These are phyloP conservation scores for Pluvialis apricaria DNA, from an alignment of 2,113 vertebrate species.

Conservation along the genomic window DNA sequence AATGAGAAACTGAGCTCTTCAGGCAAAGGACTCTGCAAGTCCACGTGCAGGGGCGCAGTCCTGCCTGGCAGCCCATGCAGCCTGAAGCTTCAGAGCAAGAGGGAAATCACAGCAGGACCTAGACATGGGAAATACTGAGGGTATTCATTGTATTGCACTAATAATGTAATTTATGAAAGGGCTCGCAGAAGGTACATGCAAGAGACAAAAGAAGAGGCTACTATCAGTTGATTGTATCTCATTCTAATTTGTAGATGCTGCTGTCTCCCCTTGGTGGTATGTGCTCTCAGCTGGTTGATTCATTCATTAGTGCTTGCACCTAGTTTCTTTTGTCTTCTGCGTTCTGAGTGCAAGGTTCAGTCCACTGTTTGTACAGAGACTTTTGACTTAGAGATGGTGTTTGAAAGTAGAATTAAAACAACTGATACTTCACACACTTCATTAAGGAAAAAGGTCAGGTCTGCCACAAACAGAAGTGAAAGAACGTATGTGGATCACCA, in stretches of 20 bases:
- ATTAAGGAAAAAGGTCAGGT: background rate
- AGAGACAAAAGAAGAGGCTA: background rate
- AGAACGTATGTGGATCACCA: background rate
- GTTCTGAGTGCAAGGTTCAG: background rate
- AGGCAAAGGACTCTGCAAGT: accelerated
- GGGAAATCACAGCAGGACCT: background rate
- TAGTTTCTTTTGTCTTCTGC: background rate
- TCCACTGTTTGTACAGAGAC: background rate
- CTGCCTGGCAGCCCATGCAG: background rate
- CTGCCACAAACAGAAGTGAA: background rate
- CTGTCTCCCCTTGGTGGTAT: background rate
- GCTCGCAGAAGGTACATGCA: background rate
- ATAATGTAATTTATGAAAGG: background rate
- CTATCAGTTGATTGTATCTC: background rate
- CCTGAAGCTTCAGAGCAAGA: background rate
- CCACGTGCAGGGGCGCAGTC: accelerated
- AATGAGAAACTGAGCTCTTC: background rate
- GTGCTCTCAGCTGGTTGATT: background rate
- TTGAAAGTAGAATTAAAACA: background rate
- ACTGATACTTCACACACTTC: background rate
- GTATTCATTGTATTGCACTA: background rate
- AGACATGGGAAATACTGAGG: background rate
- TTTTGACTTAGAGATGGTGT: background rate
- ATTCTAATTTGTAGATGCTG: background rate
- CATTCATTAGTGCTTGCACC: background rate